These are phyloP conservation scores for Eptesicus fuscus DNA, from an alignment of 2,113 vertebrate genomes.

Conservation along the genomic window DNA sequence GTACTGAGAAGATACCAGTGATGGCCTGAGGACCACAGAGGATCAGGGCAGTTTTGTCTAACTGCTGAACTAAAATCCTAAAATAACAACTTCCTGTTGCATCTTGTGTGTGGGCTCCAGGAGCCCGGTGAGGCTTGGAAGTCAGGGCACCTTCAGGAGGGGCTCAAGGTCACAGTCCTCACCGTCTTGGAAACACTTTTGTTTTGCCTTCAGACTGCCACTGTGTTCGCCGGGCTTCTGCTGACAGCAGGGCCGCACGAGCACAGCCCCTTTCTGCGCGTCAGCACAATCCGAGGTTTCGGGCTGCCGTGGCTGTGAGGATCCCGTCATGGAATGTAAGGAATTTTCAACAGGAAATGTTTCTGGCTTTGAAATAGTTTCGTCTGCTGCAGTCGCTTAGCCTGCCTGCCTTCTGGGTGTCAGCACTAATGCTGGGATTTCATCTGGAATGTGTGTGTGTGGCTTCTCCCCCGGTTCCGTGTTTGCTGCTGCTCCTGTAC, in stretches of 20 bases:
- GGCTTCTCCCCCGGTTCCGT: not conserved
- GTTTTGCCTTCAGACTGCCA: slow-evolving; percentile 38
- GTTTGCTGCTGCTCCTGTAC: not conserved
- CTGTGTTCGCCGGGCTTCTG: slow-evolving; percentile 65
- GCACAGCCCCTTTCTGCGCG: not conserved
- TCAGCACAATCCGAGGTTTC: slow-evolving; percentile 75
- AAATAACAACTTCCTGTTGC: not conserved
- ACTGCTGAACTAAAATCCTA: not conserved
- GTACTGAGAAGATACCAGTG: not conserved
- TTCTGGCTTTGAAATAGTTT: slow-evolving; percentile 71
- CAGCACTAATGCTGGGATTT: slow-evolving; percentile 61
- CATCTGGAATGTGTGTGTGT: slow-evolving; percentile 34
- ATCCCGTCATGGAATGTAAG: slow-evolving; percentile 74
- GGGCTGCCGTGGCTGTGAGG: not conserved
- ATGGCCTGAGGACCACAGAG: not conserved
- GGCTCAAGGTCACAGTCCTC: slow-evolving; percentile 42
- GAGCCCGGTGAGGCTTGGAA: not conserved
- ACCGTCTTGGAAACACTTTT: slow-evolving; percentile 49
- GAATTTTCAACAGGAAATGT: slow-evolving; percentile 75
- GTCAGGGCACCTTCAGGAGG: not conserved
- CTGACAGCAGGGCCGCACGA: slow-evolving; percentile 14
- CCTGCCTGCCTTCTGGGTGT: slow-evolving; percentile 64
- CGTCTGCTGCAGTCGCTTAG: slow-evolving; percentile 65
- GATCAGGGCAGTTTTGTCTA: not conserved
- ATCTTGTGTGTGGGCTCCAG: not conserved